Evolutionary conservation across 2,797 vertebrate genomes (phyloP).

Genomic region (Neosilurus mollespiculum): DNA sequence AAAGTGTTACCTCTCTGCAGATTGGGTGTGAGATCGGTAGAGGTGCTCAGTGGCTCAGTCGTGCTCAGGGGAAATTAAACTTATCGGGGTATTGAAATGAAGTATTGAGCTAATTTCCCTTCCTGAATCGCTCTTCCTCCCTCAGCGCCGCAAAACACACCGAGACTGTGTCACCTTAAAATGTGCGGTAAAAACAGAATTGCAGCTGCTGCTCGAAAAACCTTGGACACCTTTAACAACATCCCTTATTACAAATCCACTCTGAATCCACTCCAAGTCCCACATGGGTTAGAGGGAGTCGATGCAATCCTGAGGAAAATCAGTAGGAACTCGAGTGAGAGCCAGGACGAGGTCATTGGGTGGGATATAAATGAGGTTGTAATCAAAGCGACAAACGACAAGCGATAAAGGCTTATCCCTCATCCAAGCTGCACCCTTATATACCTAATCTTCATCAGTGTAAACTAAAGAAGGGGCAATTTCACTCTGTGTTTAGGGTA

Average conservation of each 20-base stretch:
- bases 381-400: no score
- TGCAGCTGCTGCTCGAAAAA: neutral
- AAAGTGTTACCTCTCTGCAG: neutral
- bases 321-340: neutral
- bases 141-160: neutral
- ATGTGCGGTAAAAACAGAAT: neutral
- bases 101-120: constrained; percentile 55
- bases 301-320: neutral
- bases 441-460: no score
- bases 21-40: constrained; percentile 33
- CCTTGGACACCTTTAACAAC: neutral
- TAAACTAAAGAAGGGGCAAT: neutral
- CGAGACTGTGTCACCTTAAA: neutral
- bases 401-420: no score
- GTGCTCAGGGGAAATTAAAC: constrained; percentile 66
- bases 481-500: neutral
- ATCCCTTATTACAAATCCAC: constrained; percentile 19
- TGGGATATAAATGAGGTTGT: neutral
- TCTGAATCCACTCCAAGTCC: neutral
- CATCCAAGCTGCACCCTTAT: no score
- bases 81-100: constrained; percentile 60
- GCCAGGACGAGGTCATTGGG: neutral
- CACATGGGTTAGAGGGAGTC: neutral
- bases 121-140: constrained; percentile 39
- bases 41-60: constrained; percentile 25